A percentile compares a stretch with the other conserved stretches of the same genome.
phyloP scores from a whole-genome alignment of 2,888 invertebrate species.

The Lymantria monacha region DNA sequence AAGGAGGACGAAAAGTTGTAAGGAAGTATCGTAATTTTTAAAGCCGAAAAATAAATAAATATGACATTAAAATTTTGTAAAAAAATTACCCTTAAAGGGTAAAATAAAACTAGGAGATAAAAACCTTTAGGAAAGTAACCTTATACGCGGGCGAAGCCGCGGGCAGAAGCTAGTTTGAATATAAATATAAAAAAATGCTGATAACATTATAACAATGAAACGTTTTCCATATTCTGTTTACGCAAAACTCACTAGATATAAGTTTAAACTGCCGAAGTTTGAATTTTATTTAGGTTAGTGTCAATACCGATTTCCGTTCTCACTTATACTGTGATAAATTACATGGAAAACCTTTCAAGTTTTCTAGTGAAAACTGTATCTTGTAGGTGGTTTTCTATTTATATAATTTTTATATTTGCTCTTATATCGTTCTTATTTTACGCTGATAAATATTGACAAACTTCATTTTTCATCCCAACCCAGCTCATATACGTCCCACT shows the following conservation, averaged over 20 bases:
- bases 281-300: conserved; percentile 13
- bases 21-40: too few species aligned
- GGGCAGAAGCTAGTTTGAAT: too few species aligned
- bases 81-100: too few species aligned
- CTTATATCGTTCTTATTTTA: background rate
- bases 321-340: conserved; percentile 19
- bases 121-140: too few species aligned
- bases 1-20: too few species aligned
- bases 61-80: too few species aligned
- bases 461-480: too few species aligned
- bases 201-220: background rate
- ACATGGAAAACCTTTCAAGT: conserved; percentile 21
- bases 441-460: background rate
- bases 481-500: too few species aligned
- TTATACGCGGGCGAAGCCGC: too few species aligned
- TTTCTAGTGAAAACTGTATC: conserved; percentile 15
- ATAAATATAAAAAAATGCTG: too few species aligned
- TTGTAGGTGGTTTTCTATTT: conserved; percentile 15
- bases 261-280: conserved; percentile 4
- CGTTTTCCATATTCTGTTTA: conserved; percentile 1
- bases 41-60: too few species aligned
- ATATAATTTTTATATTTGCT: background rate
- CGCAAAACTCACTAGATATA: background rate
- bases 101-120: too few species aligned
- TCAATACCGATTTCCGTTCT: conserved; percentile 13